Conservation (phyloP, 2,888 invertebrate genomes). For the Volucella inanis region DNA sequence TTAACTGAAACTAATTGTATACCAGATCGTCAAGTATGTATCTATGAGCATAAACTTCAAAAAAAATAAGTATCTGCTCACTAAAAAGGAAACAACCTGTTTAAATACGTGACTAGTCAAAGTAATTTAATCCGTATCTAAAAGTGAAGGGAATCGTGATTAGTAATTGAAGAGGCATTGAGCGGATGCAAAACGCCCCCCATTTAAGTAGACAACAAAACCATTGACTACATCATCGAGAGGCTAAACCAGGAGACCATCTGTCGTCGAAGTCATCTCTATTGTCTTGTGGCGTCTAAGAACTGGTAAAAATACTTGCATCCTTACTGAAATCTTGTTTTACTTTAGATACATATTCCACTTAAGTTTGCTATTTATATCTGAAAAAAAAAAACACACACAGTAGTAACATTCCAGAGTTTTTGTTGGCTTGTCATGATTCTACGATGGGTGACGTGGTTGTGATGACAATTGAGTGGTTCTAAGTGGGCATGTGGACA, state of each 20-base stretch:
- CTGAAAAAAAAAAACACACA: conserved; percentile 9
- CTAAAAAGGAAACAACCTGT: not conserved
- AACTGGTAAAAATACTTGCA: conserved; percentile 29
- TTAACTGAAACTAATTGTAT: not conserved
- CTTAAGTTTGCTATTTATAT: conserved; percentile 39
- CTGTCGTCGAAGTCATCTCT: not conserved
- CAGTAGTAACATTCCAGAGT: not conserved
- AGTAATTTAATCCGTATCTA: conserved; percentile 20
- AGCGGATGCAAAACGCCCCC: not conserved
- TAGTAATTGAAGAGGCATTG: conserved; percentile 3
- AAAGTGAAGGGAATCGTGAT: conserved; percentile 3
- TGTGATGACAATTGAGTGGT: conserved; percentile 59
- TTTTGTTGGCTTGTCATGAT: not conserved
- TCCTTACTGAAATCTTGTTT: not conserved
- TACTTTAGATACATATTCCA: conserved; percentile 17
- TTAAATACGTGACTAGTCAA: conserved; percentile 37
- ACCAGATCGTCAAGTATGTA: not conserved
- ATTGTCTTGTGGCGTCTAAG: conserved; percentile 3
- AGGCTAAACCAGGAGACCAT: not conserved
- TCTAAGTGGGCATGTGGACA: conserved; percentile 11
- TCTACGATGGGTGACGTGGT: conserved; percentile 46
- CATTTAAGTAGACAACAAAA: not conserved
- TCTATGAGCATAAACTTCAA: too few relatives aligned
- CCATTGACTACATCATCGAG: conserved; percentile 36
- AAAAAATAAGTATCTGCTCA: not conserved